phyloP scores from a whole-genome alignment of 2,888 invertebrate genomes.

The Drosophila buzzatii region DNA sequence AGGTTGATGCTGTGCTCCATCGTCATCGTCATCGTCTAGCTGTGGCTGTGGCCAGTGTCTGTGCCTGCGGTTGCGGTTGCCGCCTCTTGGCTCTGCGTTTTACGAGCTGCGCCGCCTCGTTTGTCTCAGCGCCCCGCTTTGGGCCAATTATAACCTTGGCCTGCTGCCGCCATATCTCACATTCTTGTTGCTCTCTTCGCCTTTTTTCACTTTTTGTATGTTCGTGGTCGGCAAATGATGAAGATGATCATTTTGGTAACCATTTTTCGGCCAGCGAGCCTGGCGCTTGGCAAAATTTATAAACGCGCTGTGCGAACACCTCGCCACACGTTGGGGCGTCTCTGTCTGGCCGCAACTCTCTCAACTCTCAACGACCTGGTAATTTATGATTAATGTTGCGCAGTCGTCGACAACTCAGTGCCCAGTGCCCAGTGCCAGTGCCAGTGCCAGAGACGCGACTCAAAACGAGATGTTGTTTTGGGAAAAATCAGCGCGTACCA shows the following conservation, averaged over 20 bases:
- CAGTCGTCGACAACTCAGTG: constrained; percentile 29
- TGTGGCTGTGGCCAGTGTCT: constrained; percentile 13
- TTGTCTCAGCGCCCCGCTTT: constrained; percentile 72
- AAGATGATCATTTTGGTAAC: constrained; percentile 74
- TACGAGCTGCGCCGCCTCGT: constrained; percentile 67
- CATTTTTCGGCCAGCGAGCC: constrained; percentile 36
- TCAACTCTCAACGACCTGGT: constrained; percentile 79
- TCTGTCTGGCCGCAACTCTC: constrained; percentile 64
- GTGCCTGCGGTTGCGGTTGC: constrained; percentile 37
- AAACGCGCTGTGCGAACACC: constrained; percentile 80
- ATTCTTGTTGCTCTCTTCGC: constrained; percentile 38
- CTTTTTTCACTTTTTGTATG: constrained; percentile 42
- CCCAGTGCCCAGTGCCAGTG: constrained; percentile 13
- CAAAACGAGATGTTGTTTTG: constrained; percentile 54
- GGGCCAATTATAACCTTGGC: constrained; percentile 83
- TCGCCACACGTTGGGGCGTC: constrained; percentile 81
- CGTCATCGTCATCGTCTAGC: constrained; percentile 31
- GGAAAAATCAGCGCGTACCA: constrained; percentile 71
- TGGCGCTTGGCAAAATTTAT: constrained; percentile 84
- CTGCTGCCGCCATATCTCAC: constrained; percentile 77
- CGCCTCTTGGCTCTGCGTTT: constrained; percentile 57
- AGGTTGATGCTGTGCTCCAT: constrained; percentile 55
- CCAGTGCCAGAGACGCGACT: constrained; percentile 29
- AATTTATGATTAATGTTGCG: constrained; percentile 83
- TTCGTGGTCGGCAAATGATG: constrained; percentile 78